A percentile compares a stretch with the other conserved stretches of the same genome.
Conservation (phyloP, 2,113 vertebrate genomes). For the Polypterus bichir region DNA sequence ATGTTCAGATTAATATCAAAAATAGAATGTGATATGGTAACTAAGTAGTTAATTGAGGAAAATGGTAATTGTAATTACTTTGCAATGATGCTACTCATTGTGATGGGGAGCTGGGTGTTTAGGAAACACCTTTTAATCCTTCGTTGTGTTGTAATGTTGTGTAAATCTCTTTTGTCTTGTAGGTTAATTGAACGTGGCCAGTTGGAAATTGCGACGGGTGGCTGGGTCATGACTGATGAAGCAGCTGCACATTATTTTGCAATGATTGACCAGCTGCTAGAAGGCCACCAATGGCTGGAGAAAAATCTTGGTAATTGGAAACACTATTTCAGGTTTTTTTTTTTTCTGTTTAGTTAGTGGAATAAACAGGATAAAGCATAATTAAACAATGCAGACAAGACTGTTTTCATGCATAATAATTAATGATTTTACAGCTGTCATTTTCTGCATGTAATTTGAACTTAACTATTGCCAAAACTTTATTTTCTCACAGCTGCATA, state of each 20-base stretch:
- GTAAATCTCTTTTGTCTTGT: slow-evolving; percentile 25
- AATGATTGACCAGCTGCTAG: slow-evolving; percentile 77
- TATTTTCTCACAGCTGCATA: no score
- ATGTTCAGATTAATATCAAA: no score
- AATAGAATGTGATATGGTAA: no score
- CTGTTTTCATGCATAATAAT: no score
- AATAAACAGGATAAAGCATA: no score
- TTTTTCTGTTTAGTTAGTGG: no score
- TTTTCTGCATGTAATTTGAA: no score
- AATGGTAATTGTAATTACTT: not conserved
- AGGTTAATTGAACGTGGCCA: slow-evolving; percentile 69
- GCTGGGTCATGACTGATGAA: slow-evolving; percentile 92
- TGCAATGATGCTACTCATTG: not conserved
- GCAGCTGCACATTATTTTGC: slow-evolving; percentile 74
- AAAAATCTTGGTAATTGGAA: slow-evolving; percentile 56
- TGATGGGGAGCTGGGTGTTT: not conserved
- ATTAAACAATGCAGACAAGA: no score
- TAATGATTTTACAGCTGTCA: no score
- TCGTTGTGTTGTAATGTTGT: not conserved
- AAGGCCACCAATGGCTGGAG: slow-evolving; percentile 89
- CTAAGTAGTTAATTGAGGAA: no score
- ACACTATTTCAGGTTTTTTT: no score
- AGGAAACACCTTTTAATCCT: not conserved
- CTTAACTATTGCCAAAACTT: no score
- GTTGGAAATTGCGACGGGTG: slow-evolving; percentile 82